Conservation (phyloP, 2,797 vertebrate genomes). For the Staurois parvus region DNA sequence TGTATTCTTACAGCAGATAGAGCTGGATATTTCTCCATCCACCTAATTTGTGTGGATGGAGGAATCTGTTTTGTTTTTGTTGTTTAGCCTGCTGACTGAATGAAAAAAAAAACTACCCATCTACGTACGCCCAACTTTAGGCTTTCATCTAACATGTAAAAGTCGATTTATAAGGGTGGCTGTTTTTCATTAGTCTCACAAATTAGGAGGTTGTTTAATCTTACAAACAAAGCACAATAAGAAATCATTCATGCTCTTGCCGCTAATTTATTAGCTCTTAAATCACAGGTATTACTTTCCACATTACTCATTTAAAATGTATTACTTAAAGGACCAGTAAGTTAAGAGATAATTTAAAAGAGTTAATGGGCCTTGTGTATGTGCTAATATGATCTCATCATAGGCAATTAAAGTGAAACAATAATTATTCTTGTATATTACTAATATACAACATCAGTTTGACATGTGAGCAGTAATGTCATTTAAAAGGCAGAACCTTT, state of each 20-base stretch:
- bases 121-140: too few relatives aligned
- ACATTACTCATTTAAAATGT: conserved; percentile 13
- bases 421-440: conserved; percentile 46
- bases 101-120: too few relatives aligned
- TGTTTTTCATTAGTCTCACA: not conserved
- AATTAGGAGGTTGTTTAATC: not conserved
- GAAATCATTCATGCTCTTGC: not conserved
- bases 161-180: too few relatives aligned
- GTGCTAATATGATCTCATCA: conserved; percentile 43
- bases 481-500: not conserved
- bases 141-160: too few relatives aligned
- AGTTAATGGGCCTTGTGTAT: conserved; percentile 50
- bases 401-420: conserved; percentile 31
- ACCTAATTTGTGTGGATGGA: too few relatives aligned
- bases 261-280: conserved; percentile 34
- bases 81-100: too few relatives aligned
- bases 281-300: conserved; percentile 22
- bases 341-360: conserved; percentile 29
- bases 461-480: conserved; percentile 8
- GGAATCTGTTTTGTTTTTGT: too few relatives aligned
- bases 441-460: conserved; percentile 44
- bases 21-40: too few relatives aligned
- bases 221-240: not conserved
- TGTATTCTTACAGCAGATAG: too few relatives aligned
- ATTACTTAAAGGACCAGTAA: conserved; percentile 29